phyloP scores from a whole-genome alignment of 1,140 invertebrate genomes.

The Halictus rubicundus region DNA sequence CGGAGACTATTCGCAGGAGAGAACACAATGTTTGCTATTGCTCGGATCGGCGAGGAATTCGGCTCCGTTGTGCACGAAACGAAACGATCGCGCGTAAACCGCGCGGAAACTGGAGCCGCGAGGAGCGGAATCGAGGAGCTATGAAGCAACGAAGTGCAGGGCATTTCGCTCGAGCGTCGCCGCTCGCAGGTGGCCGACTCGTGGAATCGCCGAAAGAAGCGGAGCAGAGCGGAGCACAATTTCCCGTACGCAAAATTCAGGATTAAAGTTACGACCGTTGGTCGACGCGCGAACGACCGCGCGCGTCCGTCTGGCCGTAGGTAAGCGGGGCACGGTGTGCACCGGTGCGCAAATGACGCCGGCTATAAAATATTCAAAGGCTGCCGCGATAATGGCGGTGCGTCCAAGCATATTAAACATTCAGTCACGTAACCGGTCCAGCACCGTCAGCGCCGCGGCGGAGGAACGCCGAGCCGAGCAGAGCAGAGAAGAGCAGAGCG shows the following conservation, averaged over 20 bases:
- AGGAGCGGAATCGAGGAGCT: background rate
- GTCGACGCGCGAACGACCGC: background rate
- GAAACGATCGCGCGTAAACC: too few relatives aligned
- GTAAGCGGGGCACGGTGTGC: background rate
- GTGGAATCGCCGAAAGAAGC: background rate
- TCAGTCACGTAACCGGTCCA: constrained; percentile 56
- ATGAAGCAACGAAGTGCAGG: background rate
- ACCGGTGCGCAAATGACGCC: constrained; percentile 46
- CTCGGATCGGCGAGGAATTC: too few relatives aligned
- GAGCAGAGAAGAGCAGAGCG: background rate
- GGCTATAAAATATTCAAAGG: constrained; percentile 64
- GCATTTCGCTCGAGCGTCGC: background rate
- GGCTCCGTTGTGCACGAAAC: too few relatives aligned
- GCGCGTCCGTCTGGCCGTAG: background rate
- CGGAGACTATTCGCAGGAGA: too few relatives aligned
- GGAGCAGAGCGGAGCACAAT: background rate
- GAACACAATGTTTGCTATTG: too few relatives aligned
- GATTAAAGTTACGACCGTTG: constrained; percentile 47
- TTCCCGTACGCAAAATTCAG: constrained; percentile 39
- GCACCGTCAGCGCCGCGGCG: constrained; percentile 23
- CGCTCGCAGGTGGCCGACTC: too few relatives aligned
- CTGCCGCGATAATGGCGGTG: constrained; percentile 63
- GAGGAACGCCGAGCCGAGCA: background rate
- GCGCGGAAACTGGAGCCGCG: too few relatives aligned
- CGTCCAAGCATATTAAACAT: constrained; percentile 67